Evolutionary conservation across 2,113 vertebrate genomes (phyloP).

Genomic region (Aspiorhynchus laticeps): DNA sequence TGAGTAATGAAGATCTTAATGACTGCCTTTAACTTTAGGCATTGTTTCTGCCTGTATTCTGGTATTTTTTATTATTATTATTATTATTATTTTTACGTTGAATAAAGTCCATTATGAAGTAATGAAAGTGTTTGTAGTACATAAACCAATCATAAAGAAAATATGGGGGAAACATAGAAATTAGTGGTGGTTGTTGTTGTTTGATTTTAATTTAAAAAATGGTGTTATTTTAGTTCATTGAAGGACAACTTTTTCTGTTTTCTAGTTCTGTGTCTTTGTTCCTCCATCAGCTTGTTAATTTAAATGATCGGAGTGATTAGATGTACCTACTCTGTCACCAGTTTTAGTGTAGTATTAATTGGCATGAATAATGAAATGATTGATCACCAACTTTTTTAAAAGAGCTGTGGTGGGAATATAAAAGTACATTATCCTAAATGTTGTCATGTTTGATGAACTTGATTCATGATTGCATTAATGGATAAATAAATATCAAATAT

Average conservation of each 20-base stretch:
- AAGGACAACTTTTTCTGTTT: background rate
- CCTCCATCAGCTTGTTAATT: background rate
- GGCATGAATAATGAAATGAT: background rate
- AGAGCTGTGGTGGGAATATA: background rate
- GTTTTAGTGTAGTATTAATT: background rate
- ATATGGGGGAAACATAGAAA: too few species aligned
- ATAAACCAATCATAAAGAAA: too few species aligned
- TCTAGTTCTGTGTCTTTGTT: slow-evolving; percentile 1
- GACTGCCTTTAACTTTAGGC: too few species aligned
- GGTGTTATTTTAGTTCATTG: background rate
- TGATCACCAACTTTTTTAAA: background rate
- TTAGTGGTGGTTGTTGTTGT: too few species aligned
- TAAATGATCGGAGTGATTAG: background rate
- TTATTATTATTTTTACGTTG: too few species aligned
- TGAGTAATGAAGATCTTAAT: too few species aligned
- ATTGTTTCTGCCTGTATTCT: too few species aligned
- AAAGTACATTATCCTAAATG: background rate
- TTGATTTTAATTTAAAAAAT: background rate
- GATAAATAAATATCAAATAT: background rate
- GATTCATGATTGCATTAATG: background rate
- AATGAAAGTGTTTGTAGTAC: too few species aligned
- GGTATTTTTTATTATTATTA: too few species aligned
- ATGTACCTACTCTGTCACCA: background rate
- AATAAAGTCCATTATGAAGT: too few species aligned
- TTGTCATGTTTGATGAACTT: background rate